Evolutionary conservation across 2,797 vertebrate genomes (phyloP), one percentile per base, ranked within the genome.

Genomic region (Fringilla coelebs): DNA sequence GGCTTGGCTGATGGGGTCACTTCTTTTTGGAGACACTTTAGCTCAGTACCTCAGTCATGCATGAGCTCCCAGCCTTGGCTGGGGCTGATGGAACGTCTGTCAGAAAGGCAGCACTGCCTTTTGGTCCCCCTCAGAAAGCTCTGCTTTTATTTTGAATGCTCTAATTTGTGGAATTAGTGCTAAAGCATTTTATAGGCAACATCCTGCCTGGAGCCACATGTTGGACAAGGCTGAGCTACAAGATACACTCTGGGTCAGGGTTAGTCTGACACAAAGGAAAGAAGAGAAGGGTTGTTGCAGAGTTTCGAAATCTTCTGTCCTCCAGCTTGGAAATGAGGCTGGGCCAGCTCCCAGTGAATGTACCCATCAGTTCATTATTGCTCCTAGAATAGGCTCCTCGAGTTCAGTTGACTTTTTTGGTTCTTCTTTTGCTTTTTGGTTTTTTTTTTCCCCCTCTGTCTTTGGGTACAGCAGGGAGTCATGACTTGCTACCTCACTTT

Each of bases 111-210:
- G 29, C 20, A 1, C 6, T 74, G 85, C 26, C 51, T 65, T 83
- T 81, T 72, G 38, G 32, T 70, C 29, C 5, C 21, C 4, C 14
- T 65, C 12, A 8, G 43, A 93, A 91, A 63, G 11, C 29, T 86
- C 83, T 72, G 51, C n/a, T 88, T 94, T 91, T 91, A 26, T 77
- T 96, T 86, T 51, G 73, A 72, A 34, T 68, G n/a, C 8, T 88
- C 26, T 55, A 88, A 38, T 92, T 85, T 78, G 25, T 75, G 70
- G 51, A 58, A 73, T 93, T 78, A 89, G 54, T 52, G 60, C 36
- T 25, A 60, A 60, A 94, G 67, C 62, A 17, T 75, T 90, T 95
- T 93, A 82, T 48, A 86, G 29, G 83, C 60, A 81, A 48, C 43
- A 51, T 96, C 77, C 73, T 90, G 66, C 63, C 43, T 88, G 77